Base-by-base conservation (phyloP, 2,888 invertebrate species). In the Polyommatus icarus region DNA sequence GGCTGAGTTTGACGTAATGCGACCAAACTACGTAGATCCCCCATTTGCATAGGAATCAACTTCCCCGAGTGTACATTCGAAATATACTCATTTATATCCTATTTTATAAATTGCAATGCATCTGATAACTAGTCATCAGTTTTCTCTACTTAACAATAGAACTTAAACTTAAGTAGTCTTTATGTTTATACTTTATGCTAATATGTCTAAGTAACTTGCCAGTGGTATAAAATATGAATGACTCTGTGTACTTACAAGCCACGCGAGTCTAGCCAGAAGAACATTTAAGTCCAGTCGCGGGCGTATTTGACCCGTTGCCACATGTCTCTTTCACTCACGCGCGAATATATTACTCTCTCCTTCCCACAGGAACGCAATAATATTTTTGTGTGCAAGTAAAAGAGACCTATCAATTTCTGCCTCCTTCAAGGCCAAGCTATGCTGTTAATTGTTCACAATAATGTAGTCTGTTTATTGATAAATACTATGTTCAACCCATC, bases 101-200 rank as follows among this genome's bases (percentile, higher is more conserved):
- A 59, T 20, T 8, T 61, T n/a, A 54, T 59, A 57, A n/a, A 57
- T 20, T 61, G 20, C 20, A 61, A 12, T 61, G 12, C 24, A 12
- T 67, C 67, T 67, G 29, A 32, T 67, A 67, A 67, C 67, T 67
- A 67, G 67, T 67, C 67, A 67, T 15, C 29, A 6, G 67, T 12
- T 5, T 32, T 18, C 15, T 67, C 15, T 67, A 67, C 67, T 61
- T 24, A 24, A 67, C 67, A 67, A 67, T 29, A 67, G 67, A 12
- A 59, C 0, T 20, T 0, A 67, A 15, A 67, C 67, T 10, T 61
- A 61, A 54, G 59, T 59, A 59, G 59, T 10, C 10, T 46, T 40
- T 40, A 10, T 40, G 3, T 59, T 59, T 54, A 54, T 54, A 18
- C 15, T 59, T 59, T 54, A 54, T 54, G 54, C 15, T 5, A 54